Evolutionary conservation across 1,140 invertebrate genomes (phyloP).

Genomic region (Metopolophium dirhodum): DNA sequence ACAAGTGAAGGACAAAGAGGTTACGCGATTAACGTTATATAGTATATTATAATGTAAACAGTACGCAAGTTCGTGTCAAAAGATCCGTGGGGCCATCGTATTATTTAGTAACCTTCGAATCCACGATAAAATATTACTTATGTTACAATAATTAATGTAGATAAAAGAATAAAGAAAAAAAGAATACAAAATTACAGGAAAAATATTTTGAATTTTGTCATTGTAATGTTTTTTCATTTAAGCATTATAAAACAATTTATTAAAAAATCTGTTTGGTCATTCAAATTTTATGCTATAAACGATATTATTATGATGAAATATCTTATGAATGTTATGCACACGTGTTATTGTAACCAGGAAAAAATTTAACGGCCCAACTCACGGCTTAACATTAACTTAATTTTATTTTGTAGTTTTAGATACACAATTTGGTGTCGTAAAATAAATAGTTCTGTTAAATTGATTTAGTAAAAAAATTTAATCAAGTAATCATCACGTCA

Average conservation of each 20-base stretch:
- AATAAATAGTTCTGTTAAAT: neutral
- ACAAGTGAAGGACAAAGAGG: neutral
- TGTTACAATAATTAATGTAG: neutral
- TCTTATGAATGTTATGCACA: neutral
- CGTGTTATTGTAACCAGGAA: neutral
- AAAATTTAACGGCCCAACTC: neutral
- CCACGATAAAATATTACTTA: neutral
- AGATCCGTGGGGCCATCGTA: neutral
- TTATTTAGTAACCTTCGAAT: neutral
- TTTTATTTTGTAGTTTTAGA: neutral
- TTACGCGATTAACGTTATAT: neutral
- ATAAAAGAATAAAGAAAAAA: neutral
- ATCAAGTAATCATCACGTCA: no score
- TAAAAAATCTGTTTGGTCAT: neutral
- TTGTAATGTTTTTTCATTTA: neutral
- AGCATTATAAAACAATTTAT: neutral
- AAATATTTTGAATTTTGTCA: neutral
- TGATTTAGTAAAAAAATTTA: neutral
- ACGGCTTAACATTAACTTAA: neutral
- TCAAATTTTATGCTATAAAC: neutral
- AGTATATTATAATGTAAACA: neutral
- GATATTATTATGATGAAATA: neutral
- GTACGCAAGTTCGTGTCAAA: neutral
- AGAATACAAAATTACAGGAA: neutral
- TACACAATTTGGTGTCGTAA: neutral